Base-by-base conservation (phyloP, 2,797 vertebrate species). In the Cossypha dichroa region DNA sequence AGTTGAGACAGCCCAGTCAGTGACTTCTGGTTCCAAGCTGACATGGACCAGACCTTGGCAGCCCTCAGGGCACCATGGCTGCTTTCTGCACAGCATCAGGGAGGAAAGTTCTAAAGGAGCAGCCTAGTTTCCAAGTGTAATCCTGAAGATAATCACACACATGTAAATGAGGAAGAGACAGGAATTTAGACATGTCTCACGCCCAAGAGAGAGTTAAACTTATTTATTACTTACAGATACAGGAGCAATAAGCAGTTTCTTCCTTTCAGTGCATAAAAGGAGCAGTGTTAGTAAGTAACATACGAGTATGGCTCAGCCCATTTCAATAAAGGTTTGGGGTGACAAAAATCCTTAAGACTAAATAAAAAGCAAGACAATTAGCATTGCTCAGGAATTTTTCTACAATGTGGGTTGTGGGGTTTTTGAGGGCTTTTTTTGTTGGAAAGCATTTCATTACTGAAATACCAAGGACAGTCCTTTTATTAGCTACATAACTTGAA, bases 1-100 rank as follows among this genome's bases (percentile, higher is more conserved):
- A 70, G 36, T n/a, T 48, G 78, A 88, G 72, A 92, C 83, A 83
- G 67, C n/a, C 79, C 58, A 73, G 78, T 76, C 88, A 96, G 67
- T 45, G 40, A 52, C 26, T 96, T 79, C 76, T 93, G 58, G 15
- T 69, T 91, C 91, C 73, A 78, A 73, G 79, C 4, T 92, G 85
- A 92, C 74, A 92, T 3, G 16, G 51, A 94, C 60, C 33, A 93
- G 81, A 49, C 28, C 40, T 31, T 20, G 25, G 68, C 46, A 93
- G 62, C 82, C 78, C 84, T n/a, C 33, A 8, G 64, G 88, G 81
- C 49, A 94, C 45, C 62, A 29, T 11, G 40, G n/a, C 73, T 84
- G 43, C 26, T 62, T 83, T 88, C 84, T 55, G 58, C 49, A 59
- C 33, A 62, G 68, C 76, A 88, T 23, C 56, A 68, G 33, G n/a